phyloP scores from a whole-genome alignment of 2,888 invertebrate species.

The Uloborus plumipes region DNA sequence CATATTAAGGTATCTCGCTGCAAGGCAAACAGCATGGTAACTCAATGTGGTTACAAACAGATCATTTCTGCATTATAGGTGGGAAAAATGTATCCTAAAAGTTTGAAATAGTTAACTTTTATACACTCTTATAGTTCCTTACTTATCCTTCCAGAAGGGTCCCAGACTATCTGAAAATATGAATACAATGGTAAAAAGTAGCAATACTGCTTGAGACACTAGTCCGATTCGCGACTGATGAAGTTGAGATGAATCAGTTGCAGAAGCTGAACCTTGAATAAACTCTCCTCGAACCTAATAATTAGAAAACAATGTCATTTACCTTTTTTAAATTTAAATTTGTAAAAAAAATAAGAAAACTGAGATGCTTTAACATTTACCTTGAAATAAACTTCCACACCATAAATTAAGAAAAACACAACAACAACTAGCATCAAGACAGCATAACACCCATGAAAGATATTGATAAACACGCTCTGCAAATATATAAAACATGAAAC shows the following conservation, averaged over 20 bases:
- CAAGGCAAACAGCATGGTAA: neutral
- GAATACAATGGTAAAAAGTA: slow-evolving; percentile 89
- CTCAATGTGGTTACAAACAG: neutral
- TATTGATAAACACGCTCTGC: slow-evolving; percentile 82
- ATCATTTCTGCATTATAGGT: neutral
- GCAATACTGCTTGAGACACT: slow-evolving; percentile 90
- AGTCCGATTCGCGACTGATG: slow-evolving; percentile 91
- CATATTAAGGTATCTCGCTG: too few species aligned
- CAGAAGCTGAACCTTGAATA: slow-evolving; percentile 67
- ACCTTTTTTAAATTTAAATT: neutral
- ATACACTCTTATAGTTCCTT: slow-evolving; percentile 69
- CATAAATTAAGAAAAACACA: slow-evolving; percentile 92
- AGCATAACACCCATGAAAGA: slow-evolving; percentile 93
- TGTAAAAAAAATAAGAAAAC: neutral
- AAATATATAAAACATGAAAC: neutral
- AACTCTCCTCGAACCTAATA: slow-evolving; percentile 68
- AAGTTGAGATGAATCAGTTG: slow-evolving; percentile 83
- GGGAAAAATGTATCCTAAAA: neutral
- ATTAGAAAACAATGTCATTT: neutral
- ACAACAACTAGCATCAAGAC: slow-evolving; percentile 91
- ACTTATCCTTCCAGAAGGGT: slow-evolving; percentile 95
- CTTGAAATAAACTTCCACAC: slow-evolving; percentile 94
- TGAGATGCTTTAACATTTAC: slow-evolving; percentile 72
- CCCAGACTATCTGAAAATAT: slow-evolving; percentile 91
- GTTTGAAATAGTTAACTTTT: neutral